Evolutionary conservation across 2,113 vertebrate genomes (phyloP), one percentile per base, ranked within the genome.

Genomic region (Oceanites oceanicus): DNA sequence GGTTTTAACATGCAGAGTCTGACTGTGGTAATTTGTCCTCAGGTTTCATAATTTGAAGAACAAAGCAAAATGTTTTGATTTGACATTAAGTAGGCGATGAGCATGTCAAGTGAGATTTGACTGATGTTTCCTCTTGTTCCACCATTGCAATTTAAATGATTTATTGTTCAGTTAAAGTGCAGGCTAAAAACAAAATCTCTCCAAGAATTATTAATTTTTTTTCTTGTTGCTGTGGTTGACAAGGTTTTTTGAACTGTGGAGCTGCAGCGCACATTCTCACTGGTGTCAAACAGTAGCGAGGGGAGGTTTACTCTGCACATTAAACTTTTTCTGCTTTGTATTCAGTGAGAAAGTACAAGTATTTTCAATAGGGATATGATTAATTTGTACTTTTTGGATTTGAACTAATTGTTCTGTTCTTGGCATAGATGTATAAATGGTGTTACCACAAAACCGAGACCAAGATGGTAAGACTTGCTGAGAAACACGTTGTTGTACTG

Each of bases 241-340:
- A 21, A 68, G n/a, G 25, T 59, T 86, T 74, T 44, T 20, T 15
- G 38, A 36, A 2, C 40, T 13, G 1, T 8, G 38, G 44, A 71
- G 44, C 36, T 73, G 63, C 53, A 58, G 26, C 1, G 0, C 21
- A 7, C 0, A 0, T n/a, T 59, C 55, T 49, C 8, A 2, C 34
- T 21, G 77, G 8, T 17, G 15, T 32, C 45, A 17, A 44, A 23
- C 10, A 25, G 40, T 0, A 22, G 25, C 0, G 4, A 63, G 25
- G 6, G 30, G 62, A 49, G 29, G 13, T 30, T 70, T 50, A 14
- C 22, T 38, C 26, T 49, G 26, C 17, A 34, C 27, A 1, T 16
- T 56, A 53, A 49, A 36, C 6, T 18, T n/a, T 29, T 32, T 32
- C 29, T 45, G 42, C 50, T 65, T 23, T 32, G 27, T 32, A 10